Evolutionary conservation across 1,140 invertebrate genomes (phyloP), one percentile per base, ranked within the genome.

Genomic region (Sweltsa coloradensis): DNA sequence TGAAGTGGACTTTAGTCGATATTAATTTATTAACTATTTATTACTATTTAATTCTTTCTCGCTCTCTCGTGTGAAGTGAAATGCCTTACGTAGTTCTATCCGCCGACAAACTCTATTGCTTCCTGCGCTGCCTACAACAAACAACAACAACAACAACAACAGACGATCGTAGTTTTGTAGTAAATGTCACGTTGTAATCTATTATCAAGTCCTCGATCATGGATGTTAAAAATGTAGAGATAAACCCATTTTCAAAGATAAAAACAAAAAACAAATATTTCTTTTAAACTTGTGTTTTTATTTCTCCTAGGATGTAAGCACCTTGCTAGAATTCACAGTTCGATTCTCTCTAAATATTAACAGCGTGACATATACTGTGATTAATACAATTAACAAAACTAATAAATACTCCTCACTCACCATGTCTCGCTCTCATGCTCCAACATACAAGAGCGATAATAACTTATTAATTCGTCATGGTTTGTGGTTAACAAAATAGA

Each of bases 181-280:
- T 47, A 47, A 39, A 47, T 47, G 46, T 41, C 46, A 47, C 46
- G 46, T 41, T 47, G 46, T 47, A 47, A 21, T 16, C 22, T 14
- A 22, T 26, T 31, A 44, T 31, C 22, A 44, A 44, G 16, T 44
- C 14, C 29, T 44, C 19, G 13, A 19, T 37, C 5, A 19, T 5
- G 23, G 5, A 19, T 19, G 16, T 19, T 37, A 5, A 4, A 16
- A 7, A 22, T 40, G 3, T 19, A 22, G 37, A 22, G 37, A 40
- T 23, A 40, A 40, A 22, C 16, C 13, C 13, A 40, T 23, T 40
- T n/a, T n/a, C 37, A 40, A 23, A 23, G 37, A 40, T 40, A 13
- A 40, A 40, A 23, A 22, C 37, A 40, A 31, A n/a, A n/a, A n/a
- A n/a, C n/a, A 40, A 5, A 14, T 39, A 3, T 14, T 40, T 40